Conservation (phyloP, 2,113 vertebrate species). For the Lutjanus erythropterus region DNA sequence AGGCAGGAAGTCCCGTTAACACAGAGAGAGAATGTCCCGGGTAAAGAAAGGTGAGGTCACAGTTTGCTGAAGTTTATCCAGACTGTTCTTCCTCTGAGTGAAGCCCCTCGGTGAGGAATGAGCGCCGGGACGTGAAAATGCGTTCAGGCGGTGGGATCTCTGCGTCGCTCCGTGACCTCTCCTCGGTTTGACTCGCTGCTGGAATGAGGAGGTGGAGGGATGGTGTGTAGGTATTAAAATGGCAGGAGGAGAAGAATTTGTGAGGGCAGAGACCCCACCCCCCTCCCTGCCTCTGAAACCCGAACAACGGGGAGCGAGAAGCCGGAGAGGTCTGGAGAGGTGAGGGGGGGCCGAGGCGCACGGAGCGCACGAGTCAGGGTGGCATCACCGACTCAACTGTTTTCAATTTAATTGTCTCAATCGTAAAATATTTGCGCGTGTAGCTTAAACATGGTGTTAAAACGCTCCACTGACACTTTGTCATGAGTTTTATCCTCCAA, state of each 20-base stretch:
- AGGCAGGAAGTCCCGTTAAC: conserved; percentile 2
- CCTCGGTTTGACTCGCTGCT: conserved; percentile 21
- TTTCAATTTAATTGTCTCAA: no score
- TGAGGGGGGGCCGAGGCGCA: conserved; percentile 8
- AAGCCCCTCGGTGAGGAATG: conserved; percentile 28
- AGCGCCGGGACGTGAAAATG: conserved; percentile 49
- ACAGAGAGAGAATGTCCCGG: background rate
- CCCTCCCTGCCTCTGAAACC: conserved; percentile 56
- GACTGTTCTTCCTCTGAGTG: background rate
- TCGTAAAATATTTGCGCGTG: no score
- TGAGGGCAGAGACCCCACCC: conserved; percentile 72
- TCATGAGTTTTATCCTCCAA: no score
- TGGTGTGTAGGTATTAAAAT: conserved; percentile 72
- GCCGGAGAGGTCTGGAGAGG: conserved; percentile 1
- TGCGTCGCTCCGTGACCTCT: conserved; percentile 17
- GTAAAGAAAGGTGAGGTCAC: conserved; percentile 8
- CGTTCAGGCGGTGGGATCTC: background rate
- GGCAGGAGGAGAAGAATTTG: conserved; percentile 46
- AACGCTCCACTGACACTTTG: no score
- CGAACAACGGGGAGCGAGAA: conserved; percentile 47
- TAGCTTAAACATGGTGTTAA: no score
- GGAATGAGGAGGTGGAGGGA: conserved; percentile 64
- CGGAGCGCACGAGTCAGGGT: background rate
- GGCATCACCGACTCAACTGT: background rate
- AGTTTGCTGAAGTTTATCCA: conserved; percentile 29